phyloP scores from a whole-genome alignment of 2,888 invertebrate species.

The Lydus trimaculatus region DNA sequence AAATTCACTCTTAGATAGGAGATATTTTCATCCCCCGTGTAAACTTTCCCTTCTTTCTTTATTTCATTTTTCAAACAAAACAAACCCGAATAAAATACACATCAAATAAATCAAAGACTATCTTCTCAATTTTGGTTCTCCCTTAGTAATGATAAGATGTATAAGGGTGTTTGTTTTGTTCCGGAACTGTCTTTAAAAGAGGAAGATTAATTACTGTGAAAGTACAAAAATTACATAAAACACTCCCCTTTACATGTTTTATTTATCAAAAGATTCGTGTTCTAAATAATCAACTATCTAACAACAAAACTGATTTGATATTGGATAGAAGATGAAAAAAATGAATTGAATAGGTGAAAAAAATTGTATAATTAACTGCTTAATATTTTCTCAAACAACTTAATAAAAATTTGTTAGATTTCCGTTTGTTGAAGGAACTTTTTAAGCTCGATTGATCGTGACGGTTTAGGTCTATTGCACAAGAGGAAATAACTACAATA shows the following conservation, averaged over 20 bases:
- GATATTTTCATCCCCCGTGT: not conserved
- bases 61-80: not conserved
- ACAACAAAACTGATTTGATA: too few species aligned
- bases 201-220: slow-evolving; percentile 1
- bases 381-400: slow-evolving; percentile 29
- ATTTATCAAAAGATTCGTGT: not conserved
- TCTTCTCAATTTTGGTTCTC: not conserved
- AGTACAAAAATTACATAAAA: not conserved
- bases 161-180: not conserved
- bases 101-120: not conserved
- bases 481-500: slow-evolving; percentile 39
- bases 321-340: not conserved
- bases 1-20: not conserved
- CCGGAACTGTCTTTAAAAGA: not conserved
- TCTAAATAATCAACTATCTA: not conserved
- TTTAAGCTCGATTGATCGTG: slow-evolving; percentile 38
- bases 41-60: not conserved
- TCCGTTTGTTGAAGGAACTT: slow-evolving; percentile 36
- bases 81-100: not conserved
- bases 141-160: not conserved
- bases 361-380: slow-evolving; percentile 20
- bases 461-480: slow-evolving; percentile 38
- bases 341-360: slow-evolving; percentile 14
- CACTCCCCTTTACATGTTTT: not conserved
- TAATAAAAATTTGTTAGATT: slow-evolving; percentile 32